Conservation (phyloP, 2,113 vertebrate genomes). For the Pleuronectes platessa region DNA sequence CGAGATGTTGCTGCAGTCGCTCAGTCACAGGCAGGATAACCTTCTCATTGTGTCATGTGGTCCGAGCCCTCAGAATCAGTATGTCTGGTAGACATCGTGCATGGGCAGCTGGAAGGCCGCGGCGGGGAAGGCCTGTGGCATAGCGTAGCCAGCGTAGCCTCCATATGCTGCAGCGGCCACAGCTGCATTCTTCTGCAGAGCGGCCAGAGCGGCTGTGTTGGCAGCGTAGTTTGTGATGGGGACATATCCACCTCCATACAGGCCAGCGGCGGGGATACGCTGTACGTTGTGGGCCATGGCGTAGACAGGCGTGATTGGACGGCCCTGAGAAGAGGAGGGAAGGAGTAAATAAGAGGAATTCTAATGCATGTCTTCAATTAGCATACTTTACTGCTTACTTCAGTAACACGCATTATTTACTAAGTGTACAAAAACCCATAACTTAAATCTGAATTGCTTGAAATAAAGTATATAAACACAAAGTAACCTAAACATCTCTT, state of each 20-base stretch:
- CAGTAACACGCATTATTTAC: not conserved
- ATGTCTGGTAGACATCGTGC: constrained; percentile 95
- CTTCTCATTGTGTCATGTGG: constrained; percentile 3
- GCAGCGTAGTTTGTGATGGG: constrained; percentile 89
- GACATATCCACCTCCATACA: constrained; percentile 92
- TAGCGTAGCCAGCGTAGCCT: constrained; percentile 86
- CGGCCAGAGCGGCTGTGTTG: constrained; percentile 87
- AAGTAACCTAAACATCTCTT: too few species aligned
- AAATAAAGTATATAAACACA: too few species aligned
- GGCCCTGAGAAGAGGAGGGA: constrained; percentile 82
- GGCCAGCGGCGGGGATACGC: constrained; percentile 88
- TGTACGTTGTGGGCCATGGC: constrained; percentile 92
- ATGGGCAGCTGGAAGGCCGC: constrained; percentile 92
- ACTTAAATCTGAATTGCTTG: too few species aligned
- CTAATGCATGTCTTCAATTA: not conserved
- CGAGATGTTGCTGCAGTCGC: constrained; percentile 28
- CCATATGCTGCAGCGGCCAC: constrained; percentile 87
- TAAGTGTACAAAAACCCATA: not conserved
- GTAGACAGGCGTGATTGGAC: constrained; percentile 95
- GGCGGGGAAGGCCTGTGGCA: constrained; percentile 92
- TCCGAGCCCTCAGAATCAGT: constrained; percentile 78
- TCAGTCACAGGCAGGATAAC: constrained; percentile 53
- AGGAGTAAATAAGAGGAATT: not conserved
- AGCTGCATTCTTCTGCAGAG: constrained; percentile 93
- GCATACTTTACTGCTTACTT: too few species aligned